Percentiles rank a stretch among this genome's conserved stretches.
phyloP scores from a whole-genome alignment of 1,140 invertebrate species.

The Drosophila ambigua region DNA sequence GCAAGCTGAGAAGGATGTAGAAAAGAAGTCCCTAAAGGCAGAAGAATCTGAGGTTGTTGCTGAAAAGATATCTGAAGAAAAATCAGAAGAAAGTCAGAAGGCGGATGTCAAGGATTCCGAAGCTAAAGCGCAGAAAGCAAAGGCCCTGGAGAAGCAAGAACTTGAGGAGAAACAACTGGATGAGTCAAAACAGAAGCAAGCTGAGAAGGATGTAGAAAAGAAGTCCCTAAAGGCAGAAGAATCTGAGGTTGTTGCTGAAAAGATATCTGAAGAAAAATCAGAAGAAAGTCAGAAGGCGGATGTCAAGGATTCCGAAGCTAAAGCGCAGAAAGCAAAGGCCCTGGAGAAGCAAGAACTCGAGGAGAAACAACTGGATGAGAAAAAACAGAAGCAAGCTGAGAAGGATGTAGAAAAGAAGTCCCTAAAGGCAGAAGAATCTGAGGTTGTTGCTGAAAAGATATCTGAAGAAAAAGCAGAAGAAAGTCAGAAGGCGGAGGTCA shows the following conservation, averaged over 20 bases:
- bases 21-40: no score
- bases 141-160: not conserved
- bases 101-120: not conserved
- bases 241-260: not conserved
- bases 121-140: not conserved
- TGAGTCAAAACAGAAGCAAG: not conserved
- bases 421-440: not conserved
- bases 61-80: conserved; percentile 2
- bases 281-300: not conserved
- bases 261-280: not conserved
- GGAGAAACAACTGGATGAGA: not conserved
- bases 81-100: not conserved
- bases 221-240: not conserved
- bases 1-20: not conserved
- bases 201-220: not conserved
- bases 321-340: not conserved
- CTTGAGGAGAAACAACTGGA: not conserved
- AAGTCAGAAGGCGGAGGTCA: not conserved
- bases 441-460: not conserved
- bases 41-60: not conserved
- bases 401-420: not conserved
- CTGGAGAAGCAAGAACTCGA: not conserved
- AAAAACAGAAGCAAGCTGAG: conserved; percentile 2
- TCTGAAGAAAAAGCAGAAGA: conserved; percentile 4
- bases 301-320: not conserved